phyloP scores from a whole-genome alignment of 2,797 vertebrate species.

The Lithobates pipiens region DNA sequence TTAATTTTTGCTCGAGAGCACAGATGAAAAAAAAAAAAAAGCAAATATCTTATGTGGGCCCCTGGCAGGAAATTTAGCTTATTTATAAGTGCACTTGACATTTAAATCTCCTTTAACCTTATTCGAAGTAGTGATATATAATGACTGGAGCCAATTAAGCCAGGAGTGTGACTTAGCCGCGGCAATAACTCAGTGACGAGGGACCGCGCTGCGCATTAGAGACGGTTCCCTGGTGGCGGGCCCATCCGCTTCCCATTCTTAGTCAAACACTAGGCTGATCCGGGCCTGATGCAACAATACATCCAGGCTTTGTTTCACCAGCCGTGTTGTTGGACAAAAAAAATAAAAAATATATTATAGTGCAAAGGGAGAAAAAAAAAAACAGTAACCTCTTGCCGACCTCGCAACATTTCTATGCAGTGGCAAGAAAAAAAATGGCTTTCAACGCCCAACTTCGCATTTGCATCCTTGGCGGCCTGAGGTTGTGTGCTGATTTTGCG shows the following conservation, averaged over 20 bases:
- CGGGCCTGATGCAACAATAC: slow-evolving; percentile 7
- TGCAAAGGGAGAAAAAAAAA: too few relatives aligned
- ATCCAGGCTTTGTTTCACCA: slow-evolving; percentile 26
- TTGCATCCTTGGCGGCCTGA: too few relatives aligned
- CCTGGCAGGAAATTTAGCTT: slow-evolving; percentile 53
- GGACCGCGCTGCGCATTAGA: slow-evolving; percentile 23
- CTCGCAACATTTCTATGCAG: too few relatives aligned
- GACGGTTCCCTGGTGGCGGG: slow-evolving; percentile 43
- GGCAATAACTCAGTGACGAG: slow-evolving; percentile 40
- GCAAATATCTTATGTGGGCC: slow-evolving; percentile 26
- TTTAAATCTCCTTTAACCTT: slow-evolving; percentile 62
- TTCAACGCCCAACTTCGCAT: too few relatives aligned
- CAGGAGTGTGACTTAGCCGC: slow-evolving; percentile 42
- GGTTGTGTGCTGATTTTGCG: too few relatives aligned
- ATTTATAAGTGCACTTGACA: slow-evolving; percentile 59
- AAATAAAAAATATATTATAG: too few relatives aligned
- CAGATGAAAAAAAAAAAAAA: slow-evolving; percentile 5
- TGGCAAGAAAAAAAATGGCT: too few relatives aligned
- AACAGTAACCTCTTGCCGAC: too few relatives aligned
- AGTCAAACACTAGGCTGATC: slow-evolving; percentile 46
- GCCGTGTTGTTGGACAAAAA: background rate
- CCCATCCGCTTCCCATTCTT: slow-evolving; percentile 15
- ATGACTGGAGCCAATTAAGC: slow-evolving; percentile 58
- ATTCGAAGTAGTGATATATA: slow-evolving; percentile 57
- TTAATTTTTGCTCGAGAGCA: slow-evolving; percentile 41